Base-by-base conservation (phyloP, 2,113 vertebrate genomes). In the Formicarius rufipectus region DNA sequence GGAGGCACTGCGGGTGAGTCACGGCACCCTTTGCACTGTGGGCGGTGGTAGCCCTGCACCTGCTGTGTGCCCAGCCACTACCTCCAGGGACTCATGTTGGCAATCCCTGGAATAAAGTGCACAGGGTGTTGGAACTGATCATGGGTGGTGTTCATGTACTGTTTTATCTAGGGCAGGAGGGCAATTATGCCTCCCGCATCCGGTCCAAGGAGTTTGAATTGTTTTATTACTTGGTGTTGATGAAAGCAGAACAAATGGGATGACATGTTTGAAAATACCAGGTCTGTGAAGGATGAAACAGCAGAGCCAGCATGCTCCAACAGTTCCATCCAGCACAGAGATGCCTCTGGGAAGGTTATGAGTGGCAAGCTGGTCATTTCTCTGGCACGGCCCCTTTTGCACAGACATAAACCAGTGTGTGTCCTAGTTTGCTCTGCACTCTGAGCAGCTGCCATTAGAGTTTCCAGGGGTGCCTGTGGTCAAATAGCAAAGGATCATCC, bases 231-330 rank as follows among this genome's bases (percentile, higher is more conserved):
- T 90, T 44, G 80, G 23, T 71, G 62, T 81, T 89, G 87, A 93
- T 89, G 89, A 95, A 97, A 96, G 90, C 92, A 60, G 95, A 94
- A 96, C 95, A 96, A 97, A 96, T 94, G 93, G 97, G 97, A 97
- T 96, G 97, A 96, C 94, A 97, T 97, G 95, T 96, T 95, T 93
- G 81, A 85, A 90, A 95, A 96, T 94, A 96, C 93, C 93, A 93
- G 75, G 68, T 90, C 96, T 93, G 87, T 89, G 94, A 69, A 66
- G 96, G 94, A 95, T 95, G 96, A 88, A 93, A 78, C 2, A 0
- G 78, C 85, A 87, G 89, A 91, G 84, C 67, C 67, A 91, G 67
- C 2, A 2, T 0, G 30, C 72, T 93, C 89, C 0, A 4, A 56
- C 71, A 64, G 76, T 85, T 89, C 77, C 93, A 95, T 95, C 91